These are phyloP conservation scores for Capromys pilorides DNA, from an alignment of 2,797 vertebrate species.

Conservation along the genomic window DNA sequence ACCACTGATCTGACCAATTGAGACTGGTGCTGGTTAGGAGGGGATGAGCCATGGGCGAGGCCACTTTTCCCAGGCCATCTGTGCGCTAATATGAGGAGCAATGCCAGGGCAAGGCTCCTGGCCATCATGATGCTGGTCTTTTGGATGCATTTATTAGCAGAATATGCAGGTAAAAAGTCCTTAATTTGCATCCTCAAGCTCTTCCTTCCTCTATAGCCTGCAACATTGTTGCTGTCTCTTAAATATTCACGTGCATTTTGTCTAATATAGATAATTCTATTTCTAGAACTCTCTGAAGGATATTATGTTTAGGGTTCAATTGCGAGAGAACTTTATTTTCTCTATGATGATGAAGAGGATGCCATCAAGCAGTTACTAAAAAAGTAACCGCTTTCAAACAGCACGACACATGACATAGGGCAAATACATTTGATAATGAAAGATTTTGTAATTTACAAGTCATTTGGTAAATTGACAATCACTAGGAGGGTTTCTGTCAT, in stretches of 20 bases:
- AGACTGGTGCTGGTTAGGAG: not conserved
- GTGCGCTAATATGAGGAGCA: not conserved
- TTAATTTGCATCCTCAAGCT: conserved; percentile 56
- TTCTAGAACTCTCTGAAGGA: not conserved
- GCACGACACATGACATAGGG: not conserved
- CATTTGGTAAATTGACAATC: conserved; percentile 59
- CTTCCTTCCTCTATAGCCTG: conserved; percentile 31
- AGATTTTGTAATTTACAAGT: conserved; percentile 62
- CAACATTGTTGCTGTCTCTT: conserved; percentile 5
- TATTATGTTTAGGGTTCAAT: conserved; percentile 47
- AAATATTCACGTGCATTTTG: not conserved
- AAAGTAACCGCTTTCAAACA: conserved; percentile 55
- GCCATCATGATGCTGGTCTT: conserved; percentile 4
- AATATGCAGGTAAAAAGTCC: conserved; percentile 44
- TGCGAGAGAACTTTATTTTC: not conserved
- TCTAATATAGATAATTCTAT: not conserved
- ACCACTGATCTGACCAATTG: not conserved
- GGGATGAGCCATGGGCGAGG: not conserved
- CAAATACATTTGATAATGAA: not conserved
- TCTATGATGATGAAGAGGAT: not conserved
- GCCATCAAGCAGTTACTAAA: not conserved
- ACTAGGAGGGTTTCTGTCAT: conserved; percentile 39
- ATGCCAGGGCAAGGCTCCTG: not conserved
- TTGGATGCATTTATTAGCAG: conserved; percentile 17
- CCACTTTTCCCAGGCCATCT: conserved; percentile 63